These are phyloP conservation scores for Connochaetes taurinus DNA, from an alignment of 2,113 vertebrate species.

Conservation along the genomic window DNA sequence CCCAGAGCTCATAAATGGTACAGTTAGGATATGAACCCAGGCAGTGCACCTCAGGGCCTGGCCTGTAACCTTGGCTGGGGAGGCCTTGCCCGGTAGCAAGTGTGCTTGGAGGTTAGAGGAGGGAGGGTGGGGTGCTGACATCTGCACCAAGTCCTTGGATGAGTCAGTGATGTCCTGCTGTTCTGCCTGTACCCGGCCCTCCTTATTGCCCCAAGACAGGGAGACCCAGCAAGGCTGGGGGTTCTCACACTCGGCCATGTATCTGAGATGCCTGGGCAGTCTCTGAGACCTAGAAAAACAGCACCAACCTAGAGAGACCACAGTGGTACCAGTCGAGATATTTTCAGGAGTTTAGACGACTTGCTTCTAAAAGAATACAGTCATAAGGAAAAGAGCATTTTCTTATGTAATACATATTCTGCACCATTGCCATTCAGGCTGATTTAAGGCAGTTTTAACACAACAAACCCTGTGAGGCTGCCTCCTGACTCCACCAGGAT, in stretches of 20 bases:
- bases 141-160: neutral
- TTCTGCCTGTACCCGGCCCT: neutral
- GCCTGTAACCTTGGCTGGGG: neutral
- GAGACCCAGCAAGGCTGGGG: fast-evolving
- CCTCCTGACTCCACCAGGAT: neutral
- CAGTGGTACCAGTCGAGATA: neutral
- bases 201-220: neutral
- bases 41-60: neutral
- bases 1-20: neutral
- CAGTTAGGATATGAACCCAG: neutral
- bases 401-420: neutral
- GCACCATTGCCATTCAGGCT: neutral
- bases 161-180: neutral
- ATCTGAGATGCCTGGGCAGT: neutral
- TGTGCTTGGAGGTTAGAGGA: neutral
- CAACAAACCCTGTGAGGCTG: neutral
- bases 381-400: neutral
- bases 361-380: neutral
- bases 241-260: neutral
- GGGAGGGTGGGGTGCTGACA: fast-evolving
- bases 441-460: neutral
- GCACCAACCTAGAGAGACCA: neutral
- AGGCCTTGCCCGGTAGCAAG: neutral
- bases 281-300: neutral
- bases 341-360: neutral